Evolutionary conservation across 2,113 vertebrate genomes (phyloP), one percentile per base, ranked within the genome.

Genomic region (Galeopterus variegatus): DNA sequence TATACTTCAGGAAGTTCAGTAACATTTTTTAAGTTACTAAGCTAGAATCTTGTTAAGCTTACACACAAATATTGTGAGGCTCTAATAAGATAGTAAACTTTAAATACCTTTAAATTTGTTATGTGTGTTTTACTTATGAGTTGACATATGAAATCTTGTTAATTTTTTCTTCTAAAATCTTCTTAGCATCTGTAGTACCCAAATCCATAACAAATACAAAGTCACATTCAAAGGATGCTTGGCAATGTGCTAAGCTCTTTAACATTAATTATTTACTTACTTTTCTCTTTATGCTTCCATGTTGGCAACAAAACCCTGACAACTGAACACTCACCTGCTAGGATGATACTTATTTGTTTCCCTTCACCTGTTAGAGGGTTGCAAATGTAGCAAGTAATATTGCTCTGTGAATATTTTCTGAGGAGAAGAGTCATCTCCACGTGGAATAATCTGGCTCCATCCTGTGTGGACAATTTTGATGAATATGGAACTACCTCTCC

Each of bases 361-460:
- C 24, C 81, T 86, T 93, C 45, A 19, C 48, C 45, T 77, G 81
- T 72, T 64, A 90, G 3, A 72, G 90, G 52, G 54, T 73, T 93
- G 18, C 0, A 6, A 73, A 95, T 64, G n/a, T 36, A 95, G 48
- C 93, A 95, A 28, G 24, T 83, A 33, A 93, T 14, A 36, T 19
- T 60, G 33, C 10, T 7, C 33, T 83, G 41, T 45, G 75, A 69
- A 3, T 1, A 31, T 6, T 67, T 45, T n/a, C 13, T 72, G 50
- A 92, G 83, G 31, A 84, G 13, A 52, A 96, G 67, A 88, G 69
- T 93, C 56, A 73, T 95, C 69, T 91, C 93, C 45, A 79, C 3
- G 26, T 91, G 50, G 33, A 96, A 93, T 17, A 95, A 36, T 50
- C 69, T 56, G 19, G 64, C 76, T 93, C 18, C 26, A 80, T 95